phyloP scores from a whole-genome alignment of 2,888 invertebrate genomes.

The Caenorhabditis japonica region DNA sequence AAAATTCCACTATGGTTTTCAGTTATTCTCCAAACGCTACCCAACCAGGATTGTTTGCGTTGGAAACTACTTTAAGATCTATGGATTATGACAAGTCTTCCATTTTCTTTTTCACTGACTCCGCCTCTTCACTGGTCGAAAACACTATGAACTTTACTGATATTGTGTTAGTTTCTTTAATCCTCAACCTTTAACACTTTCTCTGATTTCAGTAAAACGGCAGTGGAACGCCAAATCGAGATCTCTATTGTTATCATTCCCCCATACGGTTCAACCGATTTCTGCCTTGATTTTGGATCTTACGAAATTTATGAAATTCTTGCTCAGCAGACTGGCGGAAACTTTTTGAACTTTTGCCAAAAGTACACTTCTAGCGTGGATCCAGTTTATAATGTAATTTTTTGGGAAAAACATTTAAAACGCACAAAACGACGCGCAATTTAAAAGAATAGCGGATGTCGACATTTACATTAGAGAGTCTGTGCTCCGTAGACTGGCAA shows the following conservation, averaged over 20 bases:
- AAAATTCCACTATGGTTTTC: too few species aligned
- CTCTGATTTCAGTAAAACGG: constrained; percentile 23
- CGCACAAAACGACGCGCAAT: too few species aligned
- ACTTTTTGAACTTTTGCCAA: constrained; percentile 55
- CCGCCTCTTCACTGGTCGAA: constrained; percentile 11
- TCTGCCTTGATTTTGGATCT: constrained; percentile 23
- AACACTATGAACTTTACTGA: constrained; percentile 35
- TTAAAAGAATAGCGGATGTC: too few species aligned
- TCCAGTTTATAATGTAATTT: constrained; percentile 52
- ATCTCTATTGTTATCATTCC: constrained; percentile 53
- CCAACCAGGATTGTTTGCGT: constrained; percentile 50
- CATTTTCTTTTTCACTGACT: constrained; percentile 58
- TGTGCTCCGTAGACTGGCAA: background rate
- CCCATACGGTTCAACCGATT: constrained; percentile 44
- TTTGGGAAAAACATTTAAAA: too few species aligned
- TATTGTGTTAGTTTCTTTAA: constrained; percentile 40
- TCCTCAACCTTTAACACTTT: too few species aligned
- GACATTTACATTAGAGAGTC: too few species aligned
- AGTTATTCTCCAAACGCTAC: constrained; percentile 40
- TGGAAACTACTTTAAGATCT: constrained; percentile 42
- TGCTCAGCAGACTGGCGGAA: constrained; percentile 55
- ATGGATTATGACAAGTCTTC: constrained; percentile 59
- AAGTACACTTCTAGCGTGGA: constrained; percentile 37
- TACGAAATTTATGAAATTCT: constrained; percentile 39
- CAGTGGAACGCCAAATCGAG: constrained; percentile 52